Conservation (phyloP, 2,113 vertebrate genomes). For the Otocyon megalotis region DNA sequence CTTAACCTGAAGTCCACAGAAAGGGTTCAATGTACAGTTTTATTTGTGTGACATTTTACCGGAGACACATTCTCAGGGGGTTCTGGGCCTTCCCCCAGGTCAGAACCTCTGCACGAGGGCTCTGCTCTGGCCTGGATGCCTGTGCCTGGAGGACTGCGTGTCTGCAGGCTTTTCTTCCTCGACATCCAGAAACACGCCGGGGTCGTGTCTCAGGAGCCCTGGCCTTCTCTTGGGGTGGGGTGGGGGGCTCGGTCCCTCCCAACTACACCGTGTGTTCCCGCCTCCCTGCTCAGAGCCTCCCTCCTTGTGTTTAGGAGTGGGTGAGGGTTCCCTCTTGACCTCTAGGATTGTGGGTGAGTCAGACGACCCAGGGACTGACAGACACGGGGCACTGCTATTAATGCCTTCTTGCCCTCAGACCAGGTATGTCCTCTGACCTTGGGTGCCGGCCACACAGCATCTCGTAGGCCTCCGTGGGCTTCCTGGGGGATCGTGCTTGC, state of each 20-base stretch:
- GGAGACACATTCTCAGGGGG: background rate
- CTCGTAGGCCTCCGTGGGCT: background rate
- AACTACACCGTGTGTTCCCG: fast-evolving
- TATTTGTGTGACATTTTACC: background rate
- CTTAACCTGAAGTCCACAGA: background rate
- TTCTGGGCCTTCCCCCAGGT: background rate
- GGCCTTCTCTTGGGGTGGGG: background rate
- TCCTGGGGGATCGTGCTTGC: background rate
- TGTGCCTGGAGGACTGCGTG: background rate
- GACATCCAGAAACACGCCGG: fast-evolving
- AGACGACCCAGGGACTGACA: background rate
- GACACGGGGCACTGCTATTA: fast-evolving
- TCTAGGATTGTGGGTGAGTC: background rate
- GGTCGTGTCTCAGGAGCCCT: background rate
- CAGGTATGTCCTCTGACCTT: background rate
- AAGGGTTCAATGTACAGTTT: fast-evolving
- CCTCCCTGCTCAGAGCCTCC: background rate
- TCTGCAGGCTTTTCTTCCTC: background rate
- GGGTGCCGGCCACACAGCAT: background rate
- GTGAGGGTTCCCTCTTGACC: background rate
- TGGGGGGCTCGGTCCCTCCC: background rate
- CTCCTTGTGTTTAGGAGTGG: background rate
- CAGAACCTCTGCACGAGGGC: background rate
- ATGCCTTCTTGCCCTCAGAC: background rate
- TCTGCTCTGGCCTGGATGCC: background rate